Conservation (phyloP, 2,888 invertebrate genomes). For the Acanthoscelides obtectus region DNA sequence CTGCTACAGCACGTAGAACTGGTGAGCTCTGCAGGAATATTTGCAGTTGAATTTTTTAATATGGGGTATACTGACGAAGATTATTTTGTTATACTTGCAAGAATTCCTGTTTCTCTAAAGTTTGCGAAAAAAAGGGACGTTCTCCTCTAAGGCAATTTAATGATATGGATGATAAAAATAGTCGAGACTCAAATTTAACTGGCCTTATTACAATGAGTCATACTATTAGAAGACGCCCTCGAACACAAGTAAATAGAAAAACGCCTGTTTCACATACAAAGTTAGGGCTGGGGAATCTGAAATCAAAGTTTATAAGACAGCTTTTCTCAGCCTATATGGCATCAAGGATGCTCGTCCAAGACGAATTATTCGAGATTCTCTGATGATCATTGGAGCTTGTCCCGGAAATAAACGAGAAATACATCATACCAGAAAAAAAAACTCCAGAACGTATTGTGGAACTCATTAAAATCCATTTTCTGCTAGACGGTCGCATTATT, state of each 20-base stretch:
- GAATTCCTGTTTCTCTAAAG: slow-evolving; percentile 1
- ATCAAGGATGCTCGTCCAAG: too few species aligned
- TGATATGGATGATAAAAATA: slow-evolving; percentile 11
- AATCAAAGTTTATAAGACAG: slow-evolving; percentile 9
- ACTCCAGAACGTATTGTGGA: background rate
- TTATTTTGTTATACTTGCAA: slow-evolving; percentile 1
- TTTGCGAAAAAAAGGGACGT: background rate
- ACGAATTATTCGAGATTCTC: too few species aligned
- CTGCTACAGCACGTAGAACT: slow-evolving; percentile 3
- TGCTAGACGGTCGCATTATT: background rate
- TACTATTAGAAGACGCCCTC: slow-evolving; percentile 4
- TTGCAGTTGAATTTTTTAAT: background rate
- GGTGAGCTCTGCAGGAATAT: background rate
- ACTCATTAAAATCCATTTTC: background rate
- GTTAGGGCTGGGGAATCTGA: slow-evolving; percentile 5
- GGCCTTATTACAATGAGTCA: slow-evolving; percentile 11
- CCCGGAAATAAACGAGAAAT: background rate
- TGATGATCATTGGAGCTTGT: too few species aligned
- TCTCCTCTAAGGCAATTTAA: slow-evolving; percentile 3
- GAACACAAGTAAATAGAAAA: slow-evolving; percentile 9
- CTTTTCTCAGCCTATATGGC: slow-evolving; percentile 8
- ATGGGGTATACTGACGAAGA: background rate
- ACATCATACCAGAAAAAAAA: background rate
- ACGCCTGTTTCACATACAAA: slow-evolving; percentile 4
- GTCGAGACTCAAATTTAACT: slow-evolving; percentile 14